phyloP scores from a whole-genome alignment of 2,113 vertebrate genomes.

The Antechinus flavipes region DNA sequence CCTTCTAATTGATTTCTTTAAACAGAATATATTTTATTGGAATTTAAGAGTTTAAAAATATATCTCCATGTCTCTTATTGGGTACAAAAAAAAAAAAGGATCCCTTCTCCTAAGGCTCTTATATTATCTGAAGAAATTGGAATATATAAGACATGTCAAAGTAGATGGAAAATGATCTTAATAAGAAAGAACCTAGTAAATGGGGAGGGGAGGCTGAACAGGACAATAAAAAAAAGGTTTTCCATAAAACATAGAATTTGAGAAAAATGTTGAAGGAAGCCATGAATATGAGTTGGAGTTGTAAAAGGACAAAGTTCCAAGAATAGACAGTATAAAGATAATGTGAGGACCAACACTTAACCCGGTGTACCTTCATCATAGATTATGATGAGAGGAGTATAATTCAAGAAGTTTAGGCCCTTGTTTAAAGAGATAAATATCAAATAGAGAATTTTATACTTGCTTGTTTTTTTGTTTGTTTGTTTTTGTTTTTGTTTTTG shows the following conservation, averaged over 20 bases:
- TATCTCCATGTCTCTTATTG: not conserved
- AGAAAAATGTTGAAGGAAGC: not conserved
- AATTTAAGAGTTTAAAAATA: not conserved
- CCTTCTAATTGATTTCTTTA: not conserved
- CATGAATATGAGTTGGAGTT: not conserved
- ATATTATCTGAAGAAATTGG: not conserved
- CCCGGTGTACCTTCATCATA: not conserved
- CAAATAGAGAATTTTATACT: not conserved
- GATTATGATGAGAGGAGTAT: not conserved
- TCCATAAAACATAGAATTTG: not conserved
- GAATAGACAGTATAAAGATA: not conserved
- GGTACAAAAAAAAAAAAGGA: not conserved
- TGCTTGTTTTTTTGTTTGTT: too few relatives aligned
- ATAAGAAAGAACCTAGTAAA: not conserved
- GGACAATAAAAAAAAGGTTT: rapidly evolving
- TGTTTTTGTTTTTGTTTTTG: not conserved
- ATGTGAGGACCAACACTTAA: not conserved
- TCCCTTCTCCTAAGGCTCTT: not conserved
- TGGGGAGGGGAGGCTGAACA: not conserved
- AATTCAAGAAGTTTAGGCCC: not conserved
- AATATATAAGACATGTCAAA: not conserved
- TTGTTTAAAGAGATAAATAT: not conserved
- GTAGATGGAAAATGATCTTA: not conserved
- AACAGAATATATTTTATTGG: not conserved
- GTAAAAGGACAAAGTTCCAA: not conserved